Evolutionary conservation across 2,113 vertebrate species (phyloP), one percentile per base, ranked within the genome.

Genomic region (Hypanus sabinus): DNA sequence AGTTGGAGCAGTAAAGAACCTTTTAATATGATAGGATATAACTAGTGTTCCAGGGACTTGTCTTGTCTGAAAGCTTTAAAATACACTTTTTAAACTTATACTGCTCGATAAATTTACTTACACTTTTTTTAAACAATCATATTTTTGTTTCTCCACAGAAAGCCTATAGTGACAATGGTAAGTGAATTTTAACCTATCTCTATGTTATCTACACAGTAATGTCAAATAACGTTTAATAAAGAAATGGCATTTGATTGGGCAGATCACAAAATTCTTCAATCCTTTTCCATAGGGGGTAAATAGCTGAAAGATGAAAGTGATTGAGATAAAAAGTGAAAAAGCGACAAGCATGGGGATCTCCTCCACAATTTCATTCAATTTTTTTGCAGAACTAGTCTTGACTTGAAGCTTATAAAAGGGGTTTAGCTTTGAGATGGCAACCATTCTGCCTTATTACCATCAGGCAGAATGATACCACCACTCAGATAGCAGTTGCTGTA

Each of bases 81-180:
- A 65, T n/a, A 65, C 57, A 8, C 0, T 5, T 73, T 93, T 38
- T 46, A 93, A 93, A 93, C n/a, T 93, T 93, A 38, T 46, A 24
- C 22, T 30, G 8, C n/a, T 38, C 68, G 27, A 12, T 93, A 65
- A 18, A 90, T 20, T 90, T n/a, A 90, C 30, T 16, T 16, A 33
- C 27, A 68, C 22, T 20, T 12, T 93, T 12, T 93, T 46, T 27
- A 5, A 85, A 85, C 8, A 30, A 46, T 85, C 22, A 46, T 81
- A 46, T 93, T 93, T 93, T 68, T 68, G 62, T 93, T 46, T 73
- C 90, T 93, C 90, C 36, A 73, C 90, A 93, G 90, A 93, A 71
- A 93, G 90, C 33, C 33, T 46, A 38, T 12, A 71, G 68, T 71
- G 90, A 93, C 22, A 12, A 93, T 71, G 90, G 90, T 93, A 46